Evolutionary conservation across 2,113 vertebrate species (phyloP).

Genomic region (Orthonyx spaldingii): DNA sequence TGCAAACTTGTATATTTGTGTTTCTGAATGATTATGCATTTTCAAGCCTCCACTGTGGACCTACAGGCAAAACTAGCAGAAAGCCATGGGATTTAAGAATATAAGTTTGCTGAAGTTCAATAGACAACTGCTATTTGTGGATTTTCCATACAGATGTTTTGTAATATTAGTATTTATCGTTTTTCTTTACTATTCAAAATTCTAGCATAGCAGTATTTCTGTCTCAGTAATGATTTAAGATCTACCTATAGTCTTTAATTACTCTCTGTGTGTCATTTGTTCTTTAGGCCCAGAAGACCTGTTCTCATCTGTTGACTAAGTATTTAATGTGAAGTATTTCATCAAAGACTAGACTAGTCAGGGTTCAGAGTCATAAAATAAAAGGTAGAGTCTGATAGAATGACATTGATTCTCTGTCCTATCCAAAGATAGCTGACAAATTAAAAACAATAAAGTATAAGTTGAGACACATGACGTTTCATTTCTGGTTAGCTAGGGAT

Average conservation of each 20-base stretch:
- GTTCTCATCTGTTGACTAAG: background rate
- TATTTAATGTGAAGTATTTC: constrained; percentile 17
- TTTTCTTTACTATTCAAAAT: background rate
- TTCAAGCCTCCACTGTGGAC: background rate
- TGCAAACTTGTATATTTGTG: background rate
- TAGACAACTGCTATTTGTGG: background rate
- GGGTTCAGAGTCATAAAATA: constrained; percentile 39
- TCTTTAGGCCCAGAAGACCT: background rate
- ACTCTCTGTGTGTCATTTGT: background rate
- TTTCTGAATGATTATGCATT: background rate
- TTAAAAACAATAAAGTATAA: constrained; percentile 58
- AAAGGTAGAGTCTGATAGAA: constrained; percentile 12
- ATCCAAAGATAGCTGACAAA: constrained; percentile 28
- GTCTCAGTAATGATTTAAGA: background rate
- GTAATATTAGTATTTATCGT: background rate
- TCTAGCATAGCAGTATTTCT: background rate
- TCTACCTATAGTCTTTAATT: background rate
- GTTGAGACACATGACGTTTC: background rate
- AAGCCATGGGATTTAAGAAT: background rate
- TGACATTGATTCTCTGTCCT: constrained; percentile 49
- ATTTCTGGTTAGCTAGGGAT: constrained; percentile 43
- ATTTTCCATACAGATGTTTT: background rate
- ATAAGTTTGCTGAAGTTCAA: background rate
- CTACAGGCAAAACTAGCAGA: background rate
- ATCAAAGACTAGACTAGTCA: background rate